phyloP scores from a whole-genome alignment of 2,888 invertebrate species.

The Ametastegia equiseti region DNA sequence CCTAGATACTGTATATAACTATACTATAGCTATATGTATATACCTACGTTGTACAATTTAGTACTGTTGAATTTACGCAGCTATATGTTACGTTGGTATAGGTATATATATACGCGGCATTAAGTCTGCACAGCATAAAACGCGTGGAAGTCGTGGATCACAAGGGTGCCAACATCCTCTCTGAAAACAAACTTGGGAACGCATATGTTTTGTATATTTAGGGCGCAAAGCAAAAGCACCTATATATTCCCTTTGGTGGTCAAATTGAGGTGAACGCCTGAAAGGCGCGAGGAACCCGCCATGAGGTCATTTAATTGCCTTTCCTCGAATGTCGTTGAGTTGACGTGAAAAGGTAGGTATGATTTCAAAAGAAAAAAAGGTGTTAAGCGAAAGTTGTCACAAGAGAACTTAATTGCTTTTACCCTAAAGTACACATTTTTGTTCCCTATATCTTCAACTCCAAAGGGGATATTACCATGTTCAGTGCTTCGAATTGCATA shows the following conservation, averaged over 20 bases:
- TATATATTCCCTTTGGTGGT: too few relatives aligned
- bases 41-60: background rate
- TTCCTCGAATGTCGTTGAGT: background rate
- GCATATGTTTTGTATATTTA: slow-evolving; percentile 3
- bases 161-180: slow-evolving; percentile 22
- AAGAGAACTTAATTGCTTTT: background rate
- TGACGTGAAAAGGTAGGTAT: background rate
- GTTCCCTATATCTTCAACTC: background rate
- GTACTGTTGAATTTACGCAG: background rate
- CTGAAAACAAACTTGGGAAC: slow-evolving; percentile 10
- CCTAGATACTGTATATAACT: too few relatives aligned
- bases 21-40: too few relatives aligned
- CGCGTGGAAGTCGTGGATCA: slow-evolving; percentile 21
- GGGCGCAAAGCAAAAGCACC: background rate
- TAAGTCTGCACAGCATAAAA: background rate
- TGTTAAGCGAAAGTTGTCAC: background rate
- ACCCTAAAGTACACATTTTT: background rate
- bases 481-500: background rate
- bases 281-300: background rate
- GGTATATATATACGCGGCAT: background rate
- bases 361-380: background rate
- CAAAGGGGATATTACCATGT: background rate
- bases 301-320: background rate
- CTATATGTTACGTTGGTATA: background rate
- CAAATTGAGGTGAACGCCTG: background rate